phyloP scores from a whole-genome alignment of 2,113 vertebrate species.

The Terrapene triunguis region DNA sequence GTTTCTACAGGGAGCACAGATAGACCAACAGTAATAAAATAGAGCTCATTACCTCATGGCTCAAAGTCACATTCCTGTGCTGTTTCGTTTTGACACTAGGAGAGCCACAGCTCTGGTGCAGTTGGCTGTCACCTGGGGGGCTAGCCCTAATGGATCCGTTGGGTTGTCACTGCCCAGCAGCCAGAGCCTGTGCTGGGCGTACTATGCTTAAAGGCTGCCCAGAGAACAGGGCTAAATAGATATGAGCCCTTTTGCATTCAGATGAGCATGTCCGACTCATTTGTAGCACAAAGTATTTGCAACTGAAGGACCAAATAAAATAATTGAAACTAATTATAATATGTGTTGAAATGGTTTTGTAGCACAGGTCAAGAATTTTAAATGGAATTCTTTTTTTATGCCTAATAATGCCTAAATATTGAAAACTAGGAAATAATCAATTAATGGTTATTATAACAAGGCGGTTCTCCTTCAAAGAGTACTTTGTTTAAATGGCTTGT shows the following conservation, averaged over 20 bases:
- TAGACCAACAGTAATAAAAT: background rate
- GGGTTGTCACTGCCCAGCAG: background rate
- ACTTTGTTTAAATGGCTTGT: background rate
- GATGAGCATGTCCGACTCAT: background rate
- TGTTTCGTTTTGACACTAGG: background rate
- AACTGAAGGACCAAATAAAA: background rate
- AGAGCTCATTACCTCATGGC: background rate
- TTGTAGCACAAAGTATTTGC: background rate
- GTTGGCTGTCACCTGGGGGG: background rate
- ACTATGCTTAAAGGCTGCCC: background rate
- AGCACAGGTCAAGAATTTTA: background rate
- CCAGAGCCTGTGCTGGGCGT: background rate
- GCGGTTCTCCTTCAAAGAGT: background rate
- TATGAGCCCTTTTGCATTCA: background rate
- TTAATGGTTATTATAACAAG: background rate
- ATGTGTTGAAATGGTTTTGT: background rate
- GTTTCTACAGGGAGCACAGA: background rate
- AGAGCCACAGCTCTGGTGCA: background rate
- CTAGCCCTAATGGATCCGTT: background rate
- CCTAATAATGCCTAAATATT: background rate
- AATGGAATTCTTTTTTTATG: background rate
- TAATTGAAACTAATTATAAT: background rate
- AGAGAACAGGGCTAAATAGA: background rate
- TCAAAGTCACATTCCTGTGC: background rate
- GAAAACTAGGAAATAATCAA: background rate